Conservation (phyloP, 2,797 vertebrate species). For the Sternarchorhynchus goeldii region DNA sequence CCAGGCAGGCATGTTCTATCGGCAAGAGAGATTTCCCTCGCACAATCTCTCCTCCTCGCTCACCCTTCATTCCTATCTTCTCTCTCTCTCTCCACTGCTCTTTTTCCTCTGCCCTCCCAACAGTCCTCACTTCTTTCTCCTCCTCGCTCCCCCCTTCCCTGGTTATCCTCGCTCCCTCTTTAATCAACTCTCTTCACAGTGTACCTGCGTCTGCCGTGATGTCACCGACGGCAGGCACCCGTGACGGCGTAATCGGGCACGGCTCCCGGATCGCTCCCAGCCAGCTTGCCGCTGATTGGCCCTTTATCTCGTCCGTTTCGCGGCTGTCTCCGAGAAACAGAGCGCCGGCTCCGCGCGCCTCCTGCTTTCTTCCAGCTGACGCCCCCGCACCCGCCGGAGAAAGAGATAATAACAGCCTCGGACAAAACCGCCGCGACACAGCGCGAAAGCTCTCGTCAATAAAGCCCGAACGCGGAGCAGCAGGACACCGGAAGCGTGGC, state of each 20-base stretch:
- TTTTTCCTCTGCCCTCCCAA: conserved; percentile 12
- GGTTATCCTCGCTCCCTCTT: neutral
- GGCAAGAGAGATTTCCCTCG: conserved; percentile 34
- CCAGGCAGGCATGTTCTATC: conserved; percentile 34
- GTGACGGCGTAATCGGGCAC: conserved; percentile 4
- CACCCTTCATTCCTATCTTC: neutral
- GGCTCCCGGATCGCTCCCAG: conserved; percentile 31
- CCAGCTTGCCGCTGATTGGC: conserved; percentile 19
- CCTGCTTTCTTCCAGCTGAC: conserved; percentile 10
- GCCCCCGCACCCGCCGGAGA: neutral
- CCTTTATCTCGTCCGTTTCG: conserved; percentile 29
- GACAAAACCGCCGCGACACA: neutral
- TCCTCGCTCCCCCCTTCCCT: neutral
- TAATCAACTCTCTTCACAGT: conserved; percentile 21
- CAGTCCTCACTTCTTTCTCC: neutral
- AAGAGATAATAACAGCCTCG: neutral
- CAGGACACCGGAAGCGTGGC: neutral
- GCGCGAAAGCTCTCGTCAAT: neutral
- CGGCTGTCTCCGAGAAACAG: conserved; percentile 24
- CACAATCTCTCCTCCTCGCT: conserved; percentile 6
- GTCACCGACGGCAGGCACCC: conserved; percentile 25
- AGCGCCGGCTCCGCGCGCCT: conserved; percentile 19
- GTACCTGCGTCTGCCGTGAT: conserved; percentile 39
- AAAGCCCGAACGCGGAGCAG: neutral
- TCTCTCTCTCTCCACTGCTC: neutral